Base-by-base conservation (phyloP, 2,113 vertebrate genomes). In the Recurvirostra avosetta region DNA sequence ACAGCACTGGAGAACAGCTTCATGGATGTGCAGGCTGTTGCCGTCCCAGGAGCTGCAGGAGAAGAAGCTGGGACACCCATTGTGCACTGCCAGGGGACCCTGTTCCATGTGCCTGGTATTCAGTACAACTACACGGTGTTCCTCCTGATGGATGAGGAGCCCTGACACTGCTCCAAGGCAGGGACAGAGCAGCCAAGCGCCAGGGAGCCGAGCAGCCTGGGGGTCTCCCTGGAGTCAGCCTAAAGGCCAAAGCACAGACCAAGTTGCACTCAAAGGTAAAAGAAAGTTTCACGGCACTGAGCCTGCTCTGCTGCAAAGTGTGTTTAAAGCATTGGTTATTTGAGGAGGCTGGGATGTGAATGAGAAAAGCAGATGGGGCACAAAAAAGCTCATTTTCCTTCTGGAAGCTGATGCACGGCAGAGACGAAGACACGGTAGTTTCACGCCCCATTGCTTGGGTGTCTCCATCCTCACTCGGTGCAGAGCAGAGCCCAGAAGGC, bases 101-200 rank as follows among this genome's bases (percentile, higher is more conserved):
- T 20, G 16, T 32, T 58, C 4, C 2, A 30, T 41, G 21, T 2
- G 1, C 12, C 36, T 23, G 22, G 36, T 6, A 22, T 11, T n/a
- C 1, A 1, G 40, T 40, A 40, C 25, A 45, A 12, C 15, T 9
- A 0, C 3, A 11, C 1, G 1, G 15, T 4, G 11, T 36, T 63
- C 23, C 12, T 61, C 34, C 29, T 5, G 22, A 40, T 2, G 30
- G 53, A 73, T 7, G 5, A 53, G 26, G 32, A 68, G 18, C n/a
- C 72, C 59, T 45, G 45, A 45, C 5, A 1, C 58, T 15, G 25
- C 29, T 22, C 50, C 16, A 6, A 36, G 25, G 55, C 41, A 43
- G 40, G 53, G 49, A 74, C 12, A n/a, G 40, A 79, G 52, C 27
- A 52, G 20, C 68, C 40, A 14, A 29, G 13, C 10, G 34, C 34